Evolutionary conservation across 2,888 invertebrate species (phyloP).

Genomic region (Uropetala carovei): DNA sequence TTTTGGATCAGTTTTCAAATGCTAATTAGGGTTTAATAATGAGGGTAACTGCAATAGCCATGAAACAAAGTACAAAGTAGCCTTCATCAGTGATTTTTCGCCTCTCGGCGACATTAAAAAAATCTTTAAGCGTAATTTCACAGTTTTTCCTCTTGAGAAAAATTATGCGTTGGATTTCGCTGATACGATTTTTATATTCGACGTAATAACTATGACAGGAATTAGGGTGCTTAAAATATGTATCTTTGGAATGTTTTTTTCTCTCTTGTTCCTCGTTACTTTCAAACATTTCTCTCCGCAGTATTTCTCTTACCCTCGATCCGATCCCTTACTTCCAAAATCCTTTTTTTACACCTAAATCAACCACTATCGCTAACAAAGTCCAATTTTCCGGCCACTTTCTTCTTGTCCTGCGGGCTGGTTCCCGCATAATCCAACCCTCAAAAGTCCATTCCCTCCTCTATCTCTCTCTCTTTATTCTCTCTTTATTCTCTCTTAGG

Average conservation of each 20-base stretch:
- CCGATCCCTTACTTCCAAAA: background rate
- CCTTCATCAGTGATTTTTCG: too few species aligned
- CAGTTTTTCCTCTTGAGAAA: too few species aligned
- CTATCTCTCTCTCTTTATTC: background rate
- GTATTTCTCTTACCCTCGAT: background rate
- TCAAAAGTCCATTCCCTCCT: background rate
- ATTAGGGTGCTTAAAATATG: too few species aligned
- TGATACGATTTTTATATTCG: too few species aligned
- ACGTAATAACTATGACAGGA: too few species aligned
- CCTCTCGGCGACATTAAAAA: too few species aligned
- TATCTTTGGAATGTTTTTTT: background rate
- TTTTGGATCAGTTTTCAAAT: too few species aligned
- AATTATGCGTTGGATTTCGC: too few species aligned
- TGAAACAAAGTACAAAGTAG: too few species aligned
- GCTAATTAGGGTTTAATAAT: too few species aligned
- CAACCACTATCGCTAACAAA: constrained; percentile 22
- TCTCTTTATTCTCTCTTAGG: background rate
- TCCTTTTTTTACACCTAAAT: background rate
- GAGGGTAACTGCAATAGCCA: too few species aligned
- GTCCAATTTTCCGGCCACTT: background rate
- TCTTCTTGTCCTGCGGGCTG: background rate
- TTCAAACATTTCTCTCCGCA: background rate
- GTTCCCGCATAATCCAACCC: background rate
- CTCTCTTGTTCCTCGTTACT: background rate
- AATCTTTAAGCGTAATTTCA: too few species aligned